Evolutionary conservation across 2,113 vertebrate genomes (phyloP).

Genomic region (Turnix velox): DNA sequence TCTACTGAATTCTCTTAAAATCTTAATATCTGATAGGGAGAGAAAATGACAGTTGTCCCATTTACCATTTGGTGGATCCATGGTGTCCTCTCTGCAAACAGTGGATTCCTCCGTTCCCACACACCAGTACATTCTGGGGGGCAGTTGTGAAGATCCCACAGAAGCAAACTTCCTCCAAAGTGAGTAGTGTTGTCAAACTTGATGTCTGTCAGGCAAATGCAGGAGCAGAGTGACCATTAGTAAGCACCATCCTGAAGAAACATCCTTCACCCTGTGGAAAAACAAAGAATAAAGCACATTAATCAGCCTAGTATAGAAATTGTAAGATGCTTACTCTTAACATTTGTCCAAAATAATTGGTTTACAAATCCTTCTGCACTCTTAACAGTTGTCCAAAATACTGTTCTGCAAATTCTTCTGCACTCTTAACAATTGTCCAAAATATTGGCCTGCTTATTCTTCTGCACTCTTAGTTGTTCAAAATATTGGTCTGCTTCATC

Average conservation of each 20-base stretch:
- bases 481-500: too few relatives aligned
- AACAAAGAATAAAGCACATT: neutral
- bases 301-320: accelerated
- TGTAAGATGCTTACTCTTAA: neutral
- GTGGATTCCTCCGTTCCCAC: conserved; percentile 73
- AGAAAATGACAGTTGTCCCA: neutral
- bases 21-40: neutral
- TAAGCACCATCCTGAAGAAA: neutral
- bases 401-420: too few relatives aligned
- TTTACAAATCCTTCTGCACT: too few relatives aligned
- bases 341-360: too few relatives aligned
- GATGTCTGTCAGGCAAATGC: neutral
- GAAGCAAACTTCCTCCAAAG: neutral
- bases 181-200: neutral
- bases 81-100: conserved; percentile 47
- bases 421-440: too few relatives aligned
- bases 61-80: conserved; percentile 77
- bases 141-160: neutral
- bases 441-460: too few relatives aligned
- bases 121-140: conserved; percentile 83
- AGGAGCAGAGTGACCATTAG: neutral
- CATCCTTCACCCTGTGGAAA: neutral
- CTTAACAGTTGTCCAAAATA: too few relatives aligned
- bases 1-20: neutral
- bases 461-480: too few relatives aligned